Percentiles rank a stretch among this genome's conserved stretches.
phyloP scores from a whole-genome alignment of 2,888 invertebrate genomes.

The Crepidodera aurea region DNA sequence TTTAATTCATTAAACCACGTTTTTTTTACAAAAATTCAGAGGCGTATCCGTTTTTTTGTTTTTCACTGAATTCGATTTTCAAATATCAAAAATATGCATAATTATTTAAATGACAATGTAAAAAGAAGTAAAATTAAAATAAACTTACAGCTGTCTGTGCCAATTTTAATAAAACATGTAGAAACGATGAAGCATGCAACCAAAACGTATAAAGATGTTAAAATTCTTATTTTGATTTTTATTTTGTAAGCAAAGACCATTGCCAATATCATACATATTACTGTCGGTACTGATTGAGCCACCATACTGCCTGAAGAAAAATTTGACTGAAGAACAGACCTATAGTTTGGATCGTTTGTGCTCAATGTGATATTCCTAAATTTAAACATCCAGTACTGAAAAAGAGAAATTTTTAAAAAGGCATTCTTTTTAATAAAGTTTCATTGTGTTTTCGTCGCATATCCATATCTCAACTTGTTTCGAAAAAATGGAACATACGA shows the following conservation, averaged over 20 bases:
- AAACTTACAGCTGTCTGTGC: slow-evolving; percentile 41
- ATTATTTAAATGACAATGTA: no score
- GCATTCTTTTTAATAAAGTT: no score
- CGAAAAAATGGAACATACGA: no score
- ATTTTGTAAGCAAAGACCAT: slow-evolving; percentile 36
- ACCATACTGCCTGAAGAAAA: slow-evolving; percentile 40
- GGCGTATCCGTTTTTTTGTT: not conserved
- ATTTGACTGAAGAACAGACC: slow-evolving; percentile 39
- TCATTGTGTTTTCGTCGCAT: no score
- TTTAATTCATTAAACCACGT: not conserved
- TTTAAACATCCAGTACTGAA: slow-evolving; percentile 46
- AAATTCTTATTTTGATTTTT: slow-evolving; percentile 33
- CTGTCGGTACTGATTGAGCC: slow-evolving; percentile 34
- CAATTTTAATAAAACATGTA: slow-evolving; percentile 36
- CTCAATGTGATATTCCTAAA: slow-evolving; percentile 35
- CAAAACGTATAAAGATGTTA: slow-evolving; percentile 34
- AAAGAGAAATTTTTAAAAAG: no score
- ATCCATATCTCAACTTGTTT: no score
- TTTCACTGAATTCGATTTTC: no score
- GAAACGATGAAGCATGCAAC: slow-evolving; percentile 32
- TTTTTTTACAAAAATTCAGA: not conserved
- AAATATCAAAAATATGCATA: no score
- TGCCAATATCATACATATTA: slow-evolving; percentile 37
- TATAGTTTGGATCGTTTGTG: slow-evolving; percentile 36
- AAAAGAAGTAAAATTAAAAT: not conserved